Evolutionary conservation across 1,140 invertebrate genomes (phyloP), one percentile per base, ranked within the genome.

Genomic region (Agrilus planipennis): DNA sequence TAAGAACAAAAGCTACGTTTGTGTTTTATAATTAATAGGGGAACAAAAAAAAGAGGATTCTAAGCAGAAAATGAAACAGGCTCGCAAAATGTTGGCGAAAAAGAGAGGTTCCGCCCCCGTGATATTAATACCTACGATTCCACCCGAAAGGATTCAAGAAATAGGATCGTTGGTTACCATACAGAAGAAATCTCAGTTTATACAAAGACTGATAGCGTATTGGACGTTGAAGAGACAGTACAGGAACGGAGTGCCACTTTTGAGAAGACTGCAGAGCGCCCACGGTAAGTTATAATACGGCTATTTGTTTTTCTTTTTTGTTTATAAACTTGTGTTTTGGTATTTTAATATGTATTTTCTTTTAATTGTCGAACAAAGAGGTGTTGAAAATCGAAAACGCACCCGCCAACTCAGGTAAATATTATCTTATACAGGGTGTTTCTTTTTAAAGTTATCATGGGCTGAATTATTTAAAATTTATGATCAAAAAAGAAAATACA

Each of bases 161-260:
- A 92, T 95, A 46, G 80, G 85, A 2, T 69, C 71, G 12, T 60
- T 78, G 46, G 73, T 86, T 5, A 66, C 63, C 22, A 67, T 86
- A 49, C 70, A 77, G 11, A 81, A 84, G 53, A 87, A 87, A 44
- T 84, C 81, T 32, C 79, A 87, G 47, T 84, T 97, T 54, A 80
- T 97, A 44, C 85, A 91, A 55, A 67, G 88, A 11, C 64, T 96
- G 3, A 83, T 91, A 31, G 83, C 86, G 0, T 90, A 89, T 58
- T 97, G 94, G 93, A 94, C 89, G 2, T 65, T 97, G 2, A 98
- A 97, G 61, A 61, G 94, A n/a, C 89, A 94, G 57, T 86, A 86
- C 41, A 64, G 94, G 32, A 96, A 96, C 67, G 95, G 95, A 1
- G 94, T 98, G 7, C 94, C 94, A 1, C 67, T 99, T 19, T 60